These are phyloP conservation scores for Archegozetes longisetosus DNA, from an alignment of 1,140 invertebrate genomes.

Conservation along the genomic window DNA sequence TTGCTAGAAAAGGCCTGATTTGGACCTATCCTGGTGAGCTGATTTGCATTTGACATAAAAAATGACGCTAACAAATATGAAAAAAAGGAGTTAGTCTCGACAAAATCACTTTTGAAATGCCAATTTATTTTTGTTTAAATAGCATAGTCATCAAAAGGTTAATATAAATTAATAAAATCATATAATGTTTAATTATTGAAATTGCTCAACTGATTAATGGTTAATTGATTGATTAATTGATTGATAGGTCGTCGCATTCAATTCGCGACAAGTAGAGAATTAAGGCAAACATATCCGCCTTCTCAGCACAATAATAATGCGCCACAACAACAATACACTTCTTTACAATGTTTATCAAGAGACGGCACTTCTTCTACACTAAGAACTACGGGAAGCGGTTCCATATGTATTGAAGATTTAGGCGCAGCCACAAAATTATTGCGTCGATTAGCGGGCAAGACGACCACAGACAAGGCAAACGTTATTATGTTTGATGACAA, in stretches of 20 bases:
- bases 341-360: constrained; percentile 1
- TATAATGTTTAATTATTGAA: no score
- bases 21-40: no score
- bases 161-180: no score
- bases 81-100: no score
- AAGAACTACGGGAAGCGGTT: constrained; percentile 4
- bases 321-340: constrained; percentile 1
- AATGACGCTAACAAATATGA: no score
- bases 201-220: no score
- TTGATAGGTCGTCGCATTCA: background rate
- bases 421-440: background rate
- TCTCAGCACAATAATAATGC: background rate
- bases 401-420: constrained; percentile 2
- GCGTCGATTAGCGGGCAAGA: background rate
- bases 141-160: no score
- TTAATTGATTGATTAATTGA: no score
- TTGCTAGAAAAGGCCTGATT: no score
- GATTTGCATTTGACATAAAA: no score
- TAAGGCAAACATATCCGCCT: background rate
- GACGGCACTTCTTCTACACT: background rate
- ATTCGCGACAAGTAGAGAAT: background rate
- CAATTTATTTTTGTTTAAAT: no score
- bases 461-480: background rate
- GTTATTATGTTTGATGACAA: constrained; percentile 2
- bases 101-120: no score